Percentiles rank a stretch among this genome's conserved stretches.
These are phyloP conservation scores for Petrocephalus schoutedeni DNA, from an alignment of 2,797 vertebrate species.

Conservation along the genomic window DNA sequence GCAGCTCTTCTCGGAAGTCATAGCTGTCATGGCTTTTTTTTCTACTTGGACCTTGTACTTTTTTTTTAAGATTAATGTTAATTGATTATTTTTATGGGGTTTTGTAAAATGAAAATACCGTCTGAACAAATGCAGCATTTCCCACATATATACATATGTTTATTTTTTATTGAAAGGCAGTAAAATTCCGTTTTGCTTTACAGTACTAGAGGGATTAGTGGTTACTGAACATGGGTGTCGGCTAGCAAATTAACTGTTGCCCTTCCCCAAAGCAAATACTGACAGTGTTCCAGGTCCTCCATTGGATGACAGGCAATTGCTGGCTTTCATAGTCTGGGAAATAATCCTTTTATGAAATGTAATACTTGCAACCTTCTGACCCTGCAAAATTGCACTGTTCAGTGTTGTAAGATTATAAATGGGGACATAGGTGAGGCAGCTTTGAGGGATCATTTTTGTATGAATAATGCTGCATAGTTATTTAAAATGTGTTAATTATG, in stretches of 20 bases:
- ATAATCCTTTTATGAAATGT: neutral
- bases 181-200: neutral
- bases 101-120: neutral
- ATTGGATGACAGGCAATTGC: conserved; percentile 16
- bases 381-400: neutral
- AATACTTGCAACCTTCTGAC: conserved; percentile 1
- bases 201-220: neutral
- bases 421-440: neutral
- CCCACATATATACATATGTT: neutral
- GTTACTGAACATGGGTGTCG: conserved; percentile 1
- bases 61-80: neutral
- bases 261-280: conserved; percentile 12
- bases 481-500: neutral
- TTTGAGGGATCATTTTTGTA: neutral
- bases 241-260: conserved; percentile 15
- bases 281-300: neutral
- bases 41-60: neutral
- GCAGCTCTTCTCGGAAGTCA: neutral
- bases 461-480: neutral
- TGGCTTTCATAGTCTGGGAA: neutral
- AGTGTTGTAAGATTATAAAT: neutral
- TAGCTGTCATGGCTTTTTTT: neutral
- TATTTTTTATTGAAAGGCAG: neutral
- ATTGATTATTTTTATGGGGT: neutral
- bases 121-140: neutral